Percentiles rank a stretch among this genome's conserved stretches.
Evolutionary conservation across 2,888 invertebrate species (phyloP).

Genomic region (Lepidocyrtinus sp.): DNA sequence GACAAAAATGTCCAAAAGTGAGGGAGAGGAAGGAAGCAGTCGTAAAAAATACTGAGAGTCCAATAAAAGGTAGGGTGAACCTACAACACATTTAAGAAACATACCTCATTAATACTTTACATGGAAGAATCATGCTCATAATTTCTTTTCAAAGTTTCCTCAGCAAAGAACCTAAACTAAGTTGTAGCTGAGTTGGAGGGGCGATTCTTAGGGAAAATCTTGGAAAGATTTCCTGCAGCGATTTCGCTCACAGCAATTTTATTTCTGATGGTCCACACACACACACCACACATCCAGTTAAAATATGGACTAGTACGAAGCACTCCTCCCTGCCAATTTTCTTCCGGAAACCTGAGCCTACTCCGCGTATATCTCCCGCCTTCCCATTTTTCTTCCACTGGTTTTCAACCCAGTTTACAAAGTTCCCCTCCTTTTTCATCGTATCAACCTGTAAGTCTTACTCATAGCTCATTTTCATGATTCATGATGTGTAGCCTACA

Average conservation of each 20-base stretch:
- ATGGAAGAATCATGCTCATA: too few relatives aligned
- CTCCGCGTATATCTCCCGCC: not conserved
- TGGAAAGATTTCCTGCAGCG: too few relatives aligned
- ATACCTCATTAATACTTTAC: not conserved
- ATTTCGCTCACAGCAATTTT: too few relatives aligned
- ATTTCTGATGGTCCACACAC: too few relatives aligned
- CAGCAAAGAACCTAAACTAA: too few relatives aligned
- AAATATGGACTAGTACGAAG: not conserved
- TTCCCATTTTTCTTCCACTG: not conserved
- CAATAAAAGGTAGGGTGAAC: conserved; percentile 68
- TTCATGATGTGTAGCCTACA: too few relatives aligned
- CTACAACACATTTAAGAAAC: conserved; percentile 38
- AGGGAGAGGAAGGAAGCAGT: conserved; percentile 66
- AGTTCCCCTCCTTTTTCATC: not conserved
- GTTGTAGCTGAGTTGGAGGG: too few relatives aligned
- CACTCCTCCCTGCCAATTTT: not conserved
- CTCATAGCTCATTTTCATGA: not conserved
- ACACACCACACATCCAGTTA: not conserved
- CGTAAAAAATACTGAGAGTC: conserved; percentile 67
- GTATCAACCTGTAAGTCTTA: not conserved
- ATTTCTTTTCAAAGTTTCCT: too few relatives aligned
- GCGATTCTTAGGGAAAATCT: too few relatives aligned
- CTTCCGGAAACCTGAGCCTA: not conserved
- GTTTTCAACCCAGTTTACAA: not conserved
- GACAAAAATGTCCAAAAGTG: conserved; percentile 68